Conservation (phyloP, 2,797 vertebrate species). For the Sebastes hubbsi region DNA sequence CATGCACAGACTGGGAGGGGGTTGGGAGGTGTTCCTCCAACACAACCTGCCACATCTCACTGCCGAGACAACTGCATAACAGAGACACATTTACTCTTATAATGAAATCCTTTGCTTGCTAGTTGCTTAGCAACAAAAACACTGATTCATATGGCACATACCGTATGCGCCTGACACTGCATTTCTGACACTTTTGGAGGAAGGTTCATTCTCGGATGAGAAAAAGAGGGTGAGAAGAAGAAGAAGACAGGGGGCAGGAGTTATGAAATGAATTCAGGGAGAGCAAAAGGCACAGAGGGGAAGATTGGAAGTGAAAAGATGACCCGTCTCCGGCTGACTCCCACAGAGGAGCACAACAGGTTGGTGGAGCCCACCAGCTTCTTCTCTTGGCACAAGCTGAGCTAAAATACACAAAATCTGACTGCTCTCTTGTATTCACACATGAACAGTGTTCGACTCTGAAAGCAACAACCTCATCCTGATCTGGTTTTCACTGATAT, state of each 20-base stretch:
- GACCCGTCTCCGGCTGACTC: constrained; percentile 53
- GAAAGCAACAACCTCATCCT: constrained; percentile 22
- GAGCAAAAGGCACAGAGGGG: constrained; percentile 37
- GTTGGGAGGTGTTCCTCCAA: constrained; percentile 59
- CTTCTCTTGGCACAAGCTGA: constrained; percentile 41
- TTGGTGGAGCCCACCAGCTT: constrained; percentile 63
- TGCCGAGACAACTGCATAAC: constrained; percentile 77
- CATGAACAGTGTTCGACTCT: constrained; percentile 12
- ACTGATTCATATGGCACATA: constrained; percentile 76
- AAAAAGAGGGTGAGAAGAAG: constrained; percentile 33
- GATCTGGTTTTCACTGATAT: constrained; percentile 19
- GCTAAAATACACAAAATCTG: constrained; percentile 17
- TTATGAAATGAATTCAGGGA: constrained; percentile 42
- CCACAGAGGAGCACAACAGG: constrained; percentile 71
- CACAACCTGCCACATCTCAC: constrained; percentile 73
- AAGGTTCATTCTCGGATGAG: constrained; percentile 55
- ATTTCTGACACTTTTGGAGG: constrained; percentile 71
- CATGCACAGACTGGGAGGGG: constrained; percentile 59
- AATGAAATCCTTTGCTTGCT: constrained; percentile 79
- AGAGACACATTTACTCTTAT: constrained; percentile 72
- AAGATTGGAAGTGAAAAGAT: constrained; percentile 48
- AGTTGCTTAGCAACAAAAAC: constrained; percentile 84
- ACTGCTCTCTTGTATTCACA: constrained; percentile 46
- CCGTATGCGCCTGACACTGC: constrained; percentile 72
- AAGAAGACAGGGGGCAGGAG: constrained; percentile 21